Evolutionary conservation across 2,113 vertebrate species (phyloP).

Genomic region (Tachysurus fulvidraco): DNA sequence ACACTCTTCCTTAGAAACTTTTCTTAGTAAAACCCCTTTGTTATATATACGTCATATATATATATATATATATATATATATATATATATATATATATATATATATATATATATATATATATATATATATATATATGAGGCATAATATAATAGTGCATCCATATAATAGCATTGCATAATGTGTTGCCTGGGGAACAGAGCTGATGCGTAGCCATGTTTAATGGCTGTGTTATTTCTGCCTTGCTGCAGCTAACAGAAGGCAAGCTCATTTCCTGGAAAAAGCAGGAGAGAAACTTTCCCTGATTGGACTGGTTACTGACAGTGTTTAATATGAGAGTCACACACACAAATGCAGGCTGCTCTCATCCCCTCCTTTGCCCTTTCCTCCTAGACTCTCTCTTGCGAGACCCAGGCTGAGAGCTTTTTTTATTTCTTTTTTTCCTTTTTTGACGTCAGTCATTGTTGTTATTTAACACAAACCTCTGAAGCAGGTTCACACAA

Average conservation of each 20-base stretch:
- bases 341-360: constrained; percentile 37
- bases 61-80: too few relatives aligned
- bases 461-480: constrained; percentile 73
- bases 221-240: constrained; percentile 50
- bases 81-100: too few relatives aligned
- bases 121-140: not conserved
- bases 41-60: too few relatives aligned
- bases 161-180: constrained; percentile 17
- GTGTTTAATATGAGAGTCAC: constrained; percentile 43
- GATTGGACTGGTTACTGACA: constrained; percentile 37
- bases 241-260: constrained; percentile 37
- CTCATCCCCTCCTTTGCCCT: constrained; percentile 25
- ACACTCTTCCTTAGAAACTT: not conserved
- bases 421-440: constrained; percentile 29
- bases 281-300: constrained; percentile 31
- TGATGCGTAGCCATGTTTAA: constrained; percentile 52
- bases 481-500: constrained; percentile 66
- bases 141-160: constrained; percentile 8
- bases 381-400: constrained; percentile 21
- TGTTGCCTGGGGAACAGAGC: constrained; percentile 35
- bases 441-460: constrained; percentile 68
- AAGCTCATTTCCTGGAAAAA: constrained; percentile 38
- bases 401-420: constrained; percentile 60
- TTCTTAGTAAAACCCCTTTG: not conserved
- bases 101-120: too few relatives aligned